Evolutionary conservation across 2,797 vertebrate species (phyloP).

Genomic region (Fistularia tabacaria): DNA sequence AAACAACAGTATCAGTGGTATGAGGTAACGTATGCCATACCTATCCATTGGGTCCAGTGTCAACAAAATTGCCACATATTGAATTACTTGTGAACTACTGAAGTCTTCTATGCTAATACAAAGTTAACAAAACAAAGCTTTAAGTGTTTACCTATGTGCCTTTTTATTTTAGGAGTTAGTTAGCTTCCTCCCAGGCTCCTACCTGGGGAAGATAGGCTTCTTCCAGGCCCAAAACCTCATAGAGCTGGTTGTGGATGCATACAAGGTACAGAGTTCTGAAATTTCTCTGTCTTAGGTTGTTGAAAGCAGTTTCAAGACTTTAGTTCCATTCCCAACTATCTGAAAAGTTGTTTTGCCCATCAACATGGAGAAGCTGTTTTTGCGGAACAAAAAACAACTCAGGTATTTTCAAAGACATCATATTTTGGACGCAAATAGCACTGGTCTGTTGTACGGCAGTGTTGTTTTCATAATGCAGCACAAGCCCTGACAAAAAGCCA

Average conservation of each 20-base stretch:
- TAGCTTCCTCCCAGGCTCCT: constrained; percentile 85
- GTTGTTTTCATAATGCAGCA: too few relatives aligned
- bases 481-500: too few relatives aligned
- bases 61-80: background rate
- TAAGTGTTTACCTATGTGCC: background rate
- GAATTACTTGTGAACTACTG: too few relatives aligned
- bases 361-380: too few relatives aligned
- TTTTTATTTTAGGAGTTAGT: constrained; percentile 78
- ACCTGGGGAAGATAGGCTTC: constrained; percentile 84
- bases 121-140: background rate
- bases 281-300: background rate
- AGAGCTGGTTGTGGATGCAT: constrained; percentile 91
- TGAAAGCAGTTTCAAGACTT: too few relatives aligned
- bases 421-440: too few relatives aligned
- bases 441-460: too few relatives aligned
- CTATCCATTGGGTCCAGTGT: too few relatives aligned
- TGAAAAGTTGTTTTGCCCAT: too few relatives aligned
- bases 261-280: constrained; percentile 79
- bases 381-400: too few relatives aligned
- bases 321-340: too few relatives aligned
- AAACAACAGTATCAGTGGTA: constrained; percentile 94
- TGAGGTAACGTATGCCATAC: constrained; percentile 79
- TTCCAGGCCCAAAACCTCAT: constrained; percentile 89
- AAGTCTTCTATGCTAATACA: background rate
- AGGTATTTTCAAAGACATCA: too few relatives aligned